Conservation (phyloP, 2,888 invertebrate genomes). For the Orchesellides sinensis region DNA sequence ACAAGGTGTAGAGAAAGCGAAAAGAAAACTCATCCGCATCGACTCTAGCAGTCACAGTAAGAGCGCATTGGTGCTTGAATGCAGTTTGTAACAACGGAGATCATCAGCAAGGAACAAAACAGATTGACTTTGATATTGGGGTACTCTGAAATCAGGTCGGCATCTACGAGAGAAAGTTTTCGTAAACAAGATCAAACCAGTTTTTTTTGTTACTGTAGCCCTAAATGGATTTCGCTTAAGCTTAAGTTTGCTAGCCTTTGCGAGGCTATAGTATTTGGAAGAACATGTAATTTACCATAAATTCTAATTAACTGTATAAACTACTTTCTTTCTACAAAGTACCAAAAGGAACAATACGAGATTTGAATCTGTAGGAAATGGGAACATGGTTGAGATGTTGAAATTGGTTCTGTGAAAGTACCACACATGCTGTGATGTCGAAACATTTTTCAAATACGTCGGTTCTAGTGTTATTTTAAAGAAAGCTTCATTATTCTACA, state of each 20-base stretch:
- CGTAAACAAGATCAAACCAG: neutral
- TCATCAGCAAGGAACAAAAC: neutral
- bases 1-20: conserved; percentile 5
- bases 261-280: too few relatives aligned
- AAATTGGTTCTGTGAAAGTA: too few relatives aligned
- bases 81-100: conserved; percentile 16
- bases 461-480: too few relatives aligned
- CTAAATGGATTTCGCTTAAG: too few relatives aligned
- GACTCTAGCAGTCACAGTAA: conserved; percentile 19
- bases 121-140: too few relatives aligned
- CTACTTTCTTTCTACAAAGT: neutral
- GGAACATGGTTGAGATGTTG: too few relatives aligned
- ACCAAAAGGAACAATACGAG: neutral
- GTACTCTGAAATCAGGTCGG: neutral
- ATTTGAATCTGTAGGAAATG: too few relatives aligned
- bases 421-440: too few relatives aligned
- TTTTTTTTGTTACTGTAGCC: neutral
- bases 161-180: neutral
- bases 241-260: too few relatives aligned
- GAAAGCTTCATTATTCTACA: too few relatives aligned
- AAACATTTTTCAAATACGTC: too few relatives aligned
- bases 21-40: conserved; percentile 34
- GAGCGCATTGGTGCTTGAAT: conserved; percentile 33
- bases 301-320: conserved; percentile 8
- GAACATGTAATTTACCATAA: conserved; percentile 23